phyloP scores from a whole-genome alignment of 2,797 vertebrate species.

The Sebastes itinus region DNA sequence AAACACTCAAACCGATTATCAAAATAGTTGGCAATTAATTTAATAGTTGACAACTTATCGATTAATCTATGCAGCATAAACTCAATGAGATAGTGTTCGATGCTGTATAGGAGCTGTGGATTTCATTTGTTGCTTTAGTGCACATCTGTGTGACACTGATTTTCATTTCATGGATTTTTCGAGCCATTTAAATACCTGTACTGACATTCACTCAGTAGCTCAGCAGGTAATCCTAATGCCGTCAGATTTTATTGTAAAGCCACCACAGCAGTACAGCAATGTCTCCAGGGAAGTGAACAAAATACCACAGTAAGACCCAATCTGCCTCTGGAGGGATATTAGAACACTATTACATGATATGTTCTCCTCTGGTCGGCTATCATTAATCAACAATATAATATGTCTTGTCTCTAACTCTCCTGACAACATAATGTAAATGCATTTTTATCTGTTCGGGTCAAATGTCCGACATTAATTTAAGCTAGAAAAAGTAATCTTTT shows the following conservation, averaged over 20 bases:
- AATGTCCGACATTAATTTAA: constrained; percentile 16
- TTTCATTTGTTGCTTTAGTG: constrained; percentile 2
- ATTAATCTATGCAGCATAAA: too few species aligned
- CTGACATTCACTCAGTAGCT: constrained; percentile 14
- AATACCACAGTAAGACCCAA: neutral
- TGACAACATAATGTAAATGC: neutral
- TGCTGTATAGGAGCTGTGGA: neutral
- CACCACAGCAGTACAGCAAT: neutral
- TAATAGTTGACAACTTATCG: too few species aligned
- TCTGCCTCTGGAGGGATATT: neutral
- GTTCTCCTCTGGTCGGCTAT: neutral
- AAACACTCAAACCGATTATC: too few species aligned
- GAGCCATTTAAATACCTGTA: constrained; percentile 5
- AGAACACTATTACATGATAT: neutral
- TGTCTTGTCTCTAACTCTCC: neutral
- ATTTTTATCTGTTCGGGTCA: constrained; percentile 5
- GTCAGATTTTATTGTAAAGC: constrained; percentile 23
- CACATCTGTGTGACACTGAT: constrained; percentile 6
- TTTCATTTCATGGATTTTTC: constrained; percentile 25
- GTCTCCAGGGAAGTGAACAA: constrained; percentile 5
- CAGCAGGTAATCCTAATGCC: constrained; percentile 29
- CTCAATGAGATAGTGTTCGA: neutral
- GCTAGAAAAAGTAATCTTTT: neutral
- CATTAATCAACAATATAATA: neutral
- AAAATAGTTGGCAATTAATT: too few species aligned